phyloP scores from a whole-genome alignment of 2,888 invertebrate species.

The Limnephilus auricula region DNA sequence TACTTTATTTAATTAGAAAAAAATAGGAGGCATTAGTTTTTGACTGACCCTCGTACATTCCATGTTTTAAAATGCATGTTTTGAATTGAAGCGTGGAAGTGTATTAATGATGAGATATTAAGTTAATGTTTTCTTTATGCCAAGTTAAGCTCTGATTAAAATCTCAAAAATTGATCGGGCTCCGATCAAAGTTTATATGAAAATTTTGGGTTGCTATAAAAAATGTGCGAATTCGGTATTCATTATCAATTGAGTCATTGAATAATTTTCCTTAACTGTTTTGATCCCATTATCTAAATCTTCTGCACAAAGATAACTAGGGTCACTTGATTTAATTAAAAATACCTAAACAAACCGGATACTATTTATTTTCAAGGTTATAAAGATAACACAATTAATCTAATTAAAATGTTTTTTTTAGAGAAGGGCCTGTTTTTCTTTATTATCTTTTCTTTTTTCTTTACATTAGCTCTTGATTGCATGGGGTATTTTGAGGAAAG shows the following conservation, averaged over 20 bases:
- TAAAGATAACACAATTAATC: background rate
- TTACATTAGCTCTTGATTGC: too few species aligned
- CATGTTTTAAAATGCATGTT: background rate
- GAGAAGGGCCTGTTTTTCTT: background rate
- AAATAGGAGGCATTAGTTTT: too few species aligned
- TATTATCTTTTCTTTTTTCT: too few species aligned
- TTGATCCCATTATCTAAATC: background rate
- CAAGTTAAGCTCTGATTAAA: too few species aligned
- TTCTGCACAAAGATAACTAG: background rate
- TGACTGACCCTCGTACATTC: too few species aligned
- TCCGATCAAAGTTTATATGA: background rate
- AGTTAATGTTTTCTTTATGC: too few species aligned
- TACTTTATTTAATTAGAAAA: too few species aligned
- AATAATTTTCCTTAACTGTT: background rate
- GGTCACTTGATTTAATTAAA: background rate
- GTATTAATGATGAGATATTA: too few species aligned
- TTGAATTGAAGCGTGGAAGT: background rate
- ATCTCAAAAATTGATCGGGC: too few species aligned
- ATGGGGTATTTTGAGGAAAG: too few species aligned
- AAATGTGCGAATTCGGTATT: background rate
- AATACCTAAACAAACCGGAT: background rate
- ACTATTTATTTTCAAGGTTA: background rate
- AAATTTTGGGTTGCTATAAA: background rate
- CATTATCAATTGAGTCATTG: background rate
- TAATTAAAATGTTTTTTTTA: background rate